Conservation (phyloP, 1,140 invertebrate species). For the Drosophila lowei region DNA sequence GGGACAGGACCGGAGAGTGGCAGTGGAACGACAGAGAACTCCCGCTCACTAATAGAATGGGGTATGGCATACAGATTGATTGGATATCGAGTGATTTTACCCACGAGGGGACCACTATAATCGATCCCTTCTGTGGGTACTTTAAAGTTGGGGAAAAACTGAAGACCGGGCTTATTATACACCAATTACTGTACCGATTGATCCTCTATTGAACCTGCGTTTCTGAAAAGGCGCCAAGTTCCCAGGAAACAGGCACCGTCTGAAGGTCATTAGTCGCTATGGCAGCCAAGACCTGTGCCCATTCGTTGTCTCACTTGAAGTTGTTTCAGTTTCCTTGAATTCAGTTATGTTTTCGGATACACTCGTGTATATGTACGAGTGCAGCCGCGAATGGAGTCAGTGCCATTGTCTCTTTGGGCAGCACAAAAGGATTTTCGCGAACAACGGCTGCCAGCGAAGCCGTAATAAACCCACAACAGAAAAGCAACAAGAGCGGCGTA, state of each 20-base stretch:
- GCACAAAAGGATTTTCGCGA: conserved; percentile 38
- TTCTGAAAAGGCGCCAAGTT: conserved; percentile 3
- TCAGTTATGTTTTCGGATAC: conserved; percentile 25
- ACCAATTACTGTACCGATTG: too few relatives aligned
- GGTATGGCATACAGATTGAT: too few relatives aligned
- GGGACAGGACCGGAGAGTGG: too few relatives aligned
- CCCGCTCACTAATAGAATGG: too few relatives aligned
- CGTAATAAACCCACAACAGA: neutral
- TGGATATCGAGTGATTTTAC: too few relatives aligned
- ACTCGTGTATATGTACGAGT: conserved; percentile 7
- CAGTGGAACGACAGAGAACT: too few relatives aligned
- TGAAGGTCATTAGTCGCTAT: conserved; percentile 24
- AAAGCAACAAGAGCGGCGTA: neutral
- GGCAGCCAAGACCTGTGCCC: conserved; percentile 12
- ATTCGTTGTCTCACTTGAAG: conserved; percentile 30
- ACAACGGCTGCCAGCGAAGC: neutral
- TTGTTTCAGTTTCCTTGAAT: conserved; percentile 11
- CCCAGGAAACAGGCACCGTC: conserved; percentile 4
- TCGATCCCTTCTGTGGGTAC: too few relatives aligned
- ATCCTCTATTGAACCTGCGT: too few relatives aligned
- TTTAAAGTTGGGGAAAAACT: too few relatives aligned
- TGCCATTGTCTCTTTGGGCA: conserved; percentile 36
- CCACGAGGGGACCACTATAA: too few relatives aligned
- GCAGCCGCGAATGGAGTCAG: conserved; percentile 29
- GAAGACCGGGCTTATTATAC: too few relatives aligned